phyloP scores from a whole-genome alignment of 2,888 invertebrate genomes.

The Pecten maximus region DNA sequence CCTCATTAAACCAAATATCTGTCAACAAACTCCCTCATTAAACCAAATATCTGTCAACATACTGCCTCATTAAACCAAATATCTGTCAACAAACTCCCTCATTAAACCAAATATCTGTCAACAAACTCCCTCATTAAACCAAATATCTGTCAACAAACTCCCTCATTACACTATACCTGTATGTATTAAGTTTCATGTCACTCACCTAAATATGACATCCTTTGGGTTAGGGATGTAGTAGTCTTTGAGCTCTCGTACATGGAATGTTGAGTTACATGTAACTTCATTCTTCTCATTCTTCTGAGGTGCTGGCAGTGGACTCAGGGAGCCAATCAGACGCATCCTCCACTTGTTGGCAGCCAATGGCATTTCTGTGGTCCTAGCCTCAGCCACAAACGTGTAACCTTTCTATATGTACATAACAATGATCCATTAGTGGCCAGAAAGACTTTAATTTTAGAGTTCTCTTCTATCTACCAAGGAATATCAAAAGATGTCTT shows the following conservation, averaged over 20 bases:
- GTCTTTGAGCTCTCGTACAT: conserved; percentile 78
- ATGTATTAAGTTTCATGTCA: neutral
- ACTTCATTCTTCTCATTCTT: conserved; percentile 63
- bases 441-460: neutral
- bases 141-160: too few species aligned
- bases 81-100: too few species aligned
- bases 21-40: too few species aligned
- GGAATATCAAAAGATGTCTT: neutral
- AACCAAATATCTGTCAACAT: too few species aligned
- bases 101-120: too few species aligned
- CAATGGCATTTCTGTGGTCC: conserved; percentile 77
- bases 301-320: conserved; percentile 77
- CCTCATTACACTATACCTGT: too few species aligned
- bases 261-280: conserved; percentile 77
- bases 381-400: conserved; percentile 81
- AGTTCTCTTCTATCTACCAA: neutral
- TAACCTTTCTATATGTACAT: conserved; percentile 78
- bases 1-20: too few species aligned
- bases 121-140: too few species aligned
- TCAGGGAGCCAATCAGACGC: conserved; percentile 81
- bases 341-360: conserved; percentile 79
- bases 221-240: conserved; percentile 81
- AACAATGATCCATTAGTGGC: neutral
- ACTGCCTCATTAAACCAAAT: too few species aligned
- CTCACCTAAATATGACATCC: conserved; percentile 79